Evolutionary conservation across 2,888 invertebrate genomes (phyloP).

Genomic region (Hymenopus coronatus): DNA sequence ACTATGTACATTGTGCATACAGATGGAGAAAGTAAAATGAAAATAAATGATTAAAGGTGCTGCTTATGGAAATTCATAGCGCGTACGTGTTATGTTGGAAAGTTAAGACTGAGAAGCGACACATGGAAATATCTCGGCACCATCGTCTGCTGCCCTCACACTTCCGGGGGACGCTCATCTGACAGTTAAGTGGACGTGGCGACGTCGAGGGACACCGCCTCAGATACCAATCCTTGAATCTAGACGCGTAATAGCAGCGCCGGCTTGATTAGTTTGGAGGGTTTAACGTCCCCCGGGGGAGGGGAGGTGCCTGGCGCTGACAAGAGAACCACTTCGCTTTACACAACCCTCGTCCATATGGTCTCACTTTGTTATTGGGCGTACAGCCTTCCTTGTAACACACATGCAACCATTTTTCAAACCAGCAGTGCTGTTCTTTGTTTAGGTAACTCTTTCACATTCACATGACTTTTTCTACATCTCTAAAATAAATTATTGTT

Average conservation of each 20-base stretch:
- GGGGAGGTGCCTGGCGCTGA: background rate
- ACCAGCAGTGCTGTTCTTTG: background rate
- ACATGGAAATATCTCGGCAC: background rate
- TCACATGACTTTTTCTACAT: too few relatives aligned
- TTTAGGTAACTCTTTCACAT: too few relatives aligned
- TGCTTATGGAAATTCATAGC: too few relatives aligned
- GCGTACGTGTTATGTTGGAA: too few relatives aligned
- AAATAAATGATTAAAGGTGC: too few relatives aligned
- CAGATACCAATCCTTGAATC: background rate
- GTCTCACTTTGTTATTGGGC: background rate
- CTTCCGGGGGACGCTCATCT: background rate
- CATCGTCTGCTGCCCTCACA: background rate
- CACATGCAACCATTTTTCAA: background rate
- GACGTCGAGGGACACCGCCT: background rate
- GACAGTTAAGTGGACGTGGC: background rate
- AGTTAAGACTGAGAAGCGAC: background rate
- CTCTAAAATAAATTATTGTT: too few relatives aligned
- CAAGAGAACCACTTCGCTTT: background rate
- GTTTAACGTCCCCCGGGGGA: background rate
- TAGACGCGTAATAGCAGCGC: background rate
- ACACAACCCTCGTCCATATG: background rate
- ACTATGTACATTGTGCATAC: too few relatives aligned
- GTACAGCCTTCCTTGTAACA: background rate
- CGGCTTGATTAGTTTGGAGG: background rate
- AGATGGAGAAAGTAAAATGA: too few relatives aligned